Base-by-base conservation (phyloP, 2,888 invertebrate species). In the Steromphala cineraria region DNA sequence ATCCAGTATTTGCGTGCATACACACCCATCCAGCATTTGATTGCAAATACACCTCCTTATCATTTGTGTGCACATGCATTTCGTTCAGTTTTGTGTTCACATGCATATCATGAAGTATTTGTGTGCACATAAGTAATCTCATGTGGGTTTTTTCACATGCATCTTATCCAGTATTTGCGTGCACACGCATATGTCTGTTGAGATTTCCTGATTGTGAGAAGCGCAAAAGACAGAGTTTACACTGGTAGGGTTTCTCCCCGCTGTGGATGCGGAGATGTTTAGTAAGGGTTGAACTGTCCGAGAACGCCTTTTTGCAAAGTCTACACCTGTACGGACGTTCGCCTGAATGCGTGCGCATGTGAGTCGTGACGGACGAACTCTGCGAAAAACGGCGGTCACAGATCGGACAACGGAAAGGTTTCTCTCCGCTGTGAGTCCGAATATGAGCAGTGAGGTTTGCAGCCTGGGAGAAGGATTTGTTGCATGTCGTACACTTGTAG, bases 341-440 rank as follows among this genome's bases (percentile, higher is more conserved):
- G n/a, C 99, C 99, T n/a, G 98, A 98, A 94, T 99, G 99, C n/a
- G 99, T 99, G 92, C 99, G 95, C 98, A 99, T 98, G 95, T 99
- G 99, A 87, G 99, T 99, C 80, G 99, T 99, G 79, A 99, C 98
- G 1, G 95, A 95, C 84, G 98, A 98, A 93, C 96, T 96, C 93
- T 99, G 99, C 82, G 98, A 98, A 94, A 99, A 99, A 89, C 98
- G 95, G 83, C 99, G 95, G 93, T 98, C 98, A 94, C 99, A 99
- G 87, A 99, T 97, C 28, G 98, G 97, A 95, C 99, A 99, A 88
- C 97, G 96, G 93, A 99, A 99, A 62, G 99, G 99, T 93, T 99
- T 99, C 94, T 99, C 99, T 0, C 99, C 99, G 82, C 97, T 97
- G 94, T 99, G 99, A 4, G 98, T 98, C 87, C 98, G 95, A 21